These are phyloP conservation scores for Iphiclides podalirius DNA, from an alignment of 2,888 invertebrate genomes.

Conservation along the genomic window DNA sequence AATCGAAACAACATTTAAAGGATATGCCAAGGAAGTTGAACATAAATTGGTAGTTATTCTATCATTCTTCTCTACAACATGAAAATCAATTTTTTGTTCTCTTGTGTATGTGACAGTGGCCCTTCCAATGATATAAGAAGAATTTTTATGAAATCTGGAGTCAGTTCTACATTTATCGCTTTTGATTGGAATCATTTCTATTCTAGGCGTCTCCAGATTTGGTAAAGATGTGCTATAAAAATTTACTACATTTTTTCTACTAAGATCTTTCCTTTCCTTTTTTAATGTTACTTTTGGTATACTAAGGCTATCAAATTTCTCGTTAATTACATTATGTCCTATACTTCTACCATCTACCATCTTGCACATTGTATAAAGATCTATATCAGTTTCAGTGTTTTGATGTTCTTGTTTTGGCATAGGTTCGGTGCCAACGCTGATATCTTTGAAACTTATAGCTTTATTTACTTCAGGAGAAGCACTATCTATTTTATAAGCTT, in stretches of 20 bases:
- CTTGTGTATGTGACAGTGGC: slow-evolving; percentile 67
- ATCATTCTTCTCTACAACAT: slow-evolving; percentile 51
- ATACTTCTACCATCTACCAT: slow-evolving; percentile 35
- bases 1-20: slow-evolving; percentile 62
- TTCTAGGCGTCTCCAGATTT: slow-evolving; percentile 43
- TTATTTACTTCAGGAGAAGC: slow-evolving; percentile 36
- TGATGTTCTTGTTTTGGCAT: slow-evolving; percentile 37
- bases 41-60: slow-evolving; percentile 38
- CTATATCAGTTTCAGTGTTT: slow-evolving; percentile 44
- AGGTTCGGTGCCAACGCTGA: slow-evolving; percentile 43
- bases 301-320: slow-evolving; percentile 59
- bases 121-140: slow-evolving; percentile 58
- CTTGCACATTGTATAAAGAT: slow-evolving; percentile 36
- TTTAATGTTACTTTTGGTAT: slow-evolving; percentile 68
- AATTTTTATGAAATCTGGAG: slow-evolving; percentile 40
- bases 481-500: slow-evolving; percentile 31
- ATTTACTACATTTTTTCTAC: slow-evolving; percentile 44
- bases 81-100: slow-evolving; percentile 63
- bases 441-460: slow-evolving; percentile 37
- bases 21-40: slow-evolving; percentile 53
- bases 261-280: slow-evolving; percentile 49
- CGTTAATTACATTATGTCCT: slow-evolving; percentile 41
- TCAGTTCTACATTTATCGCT: slow-evolving; percentile 38
- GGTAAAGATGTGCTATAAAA: slow-evolving; percentile 47
- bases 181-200: slow-evolving; percentile 38